Conservation (phyloP, 2,888 invertebrate species). For the Sisyra terminalis region DNA sequence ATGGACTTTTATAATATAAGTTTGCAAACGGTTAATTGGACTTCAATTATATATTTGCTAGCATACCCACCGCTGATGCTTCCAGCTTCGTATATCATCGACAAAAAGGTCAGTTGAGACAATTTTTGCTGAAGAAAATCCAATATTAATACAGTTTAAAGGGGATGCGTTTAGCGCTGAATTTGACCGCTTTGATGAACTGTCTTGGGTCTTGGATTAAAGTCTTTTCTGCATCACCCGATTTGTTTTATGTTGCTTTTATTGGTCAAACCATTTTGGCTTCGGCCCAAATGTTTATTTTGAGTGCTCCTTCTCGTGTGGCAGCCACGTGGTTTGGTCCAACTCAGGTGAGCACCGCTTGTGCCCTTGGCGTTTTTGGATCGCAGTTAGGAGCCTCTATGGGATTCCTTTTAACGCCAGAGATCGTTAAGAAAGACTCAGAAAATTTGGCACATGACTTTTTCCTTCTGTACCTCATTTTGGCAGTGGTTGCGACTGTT, state of each 20-base stretch:
- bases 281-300: slow-evolving; percentile 43
- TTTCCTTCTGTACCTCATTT: no score
- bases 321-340: slow-evolving; percentile 56
- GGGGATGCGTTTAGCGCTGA: slow-evolving; percentile 32
- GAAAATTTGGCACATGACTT: no score
- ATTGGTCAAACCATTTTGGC: slow-evolving; percentile 37
- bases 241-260: slow-evolving; percentile 44
- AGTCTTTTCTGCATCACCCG: slow-evolving; percentile 37
- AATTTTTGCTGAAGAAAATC: slow-evolving; percentile 27
- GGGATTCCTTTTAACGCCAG: slow-evolving; percentile 51
- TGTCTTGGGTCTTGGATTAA: slow-evolving; percentile 41
- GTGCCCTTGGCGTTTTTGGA: slow-evolving; percentile 55
- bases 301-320: slow-evolving; percentile 47
- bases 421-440: slow-evolving; percentile 23
- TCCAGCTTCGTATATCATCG: slow-evolving; percentile 90
- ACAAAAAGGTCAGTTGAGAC: slow-evolving; percentile 67
- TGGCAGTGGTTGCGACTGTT: no score
- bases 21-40: slow-evolving; percentile 76
- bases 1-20: slow-evolving; percentile 57
- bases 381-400: slow-evolving; percentile 55
- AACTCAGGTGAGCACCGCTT: slow-evolving; percentile 47
- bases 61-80: slow-evolving; percentile 94
- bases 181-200: slow-evolving; percentile 36
- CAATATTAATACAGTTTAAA: slow-evolving; percentile 23
- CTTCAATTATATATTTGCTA: slow-evolving; percentile 96